Evolutionary conservation across 1,140 invertebrate species (phyloP), one percentile per base, ranked within the genome.

Genomic region (Nomia melanderi): DNA sequence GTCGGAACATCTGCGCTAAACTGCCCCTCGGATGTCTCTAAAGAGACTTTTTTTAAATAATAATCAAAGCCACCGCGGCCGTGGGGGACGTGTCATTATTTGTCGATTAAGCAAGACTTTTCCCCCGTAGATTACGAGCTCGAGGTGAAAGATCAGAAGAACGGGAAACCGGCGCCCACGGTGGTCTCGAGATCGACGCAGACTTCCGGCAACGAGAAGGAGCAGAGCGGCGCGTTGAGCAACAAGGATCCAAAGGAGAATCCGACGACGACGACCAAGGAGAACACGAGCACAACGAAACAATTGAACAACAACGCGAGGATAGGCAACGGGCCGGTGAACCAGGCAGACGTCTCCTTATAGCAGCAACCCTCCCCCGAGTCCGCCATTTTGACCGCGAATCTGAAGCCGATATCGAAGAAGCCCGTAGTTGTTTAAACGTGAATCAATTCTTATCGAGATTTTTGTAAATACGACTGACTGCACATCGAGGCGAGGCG

Each of bases 281-380:
- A 88, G n/a, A 84, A 29, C n/a, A 54, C 71, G 8, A 66, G 77
- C 1, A 75, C 82, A 25, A 60, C 75, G 20, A 86, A 84, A 53
- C 83, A 81, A 23, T 31, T 85, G 1, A 83, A 79, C 29, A 88
- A 83, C 47, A 88, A 84, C 31, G 77, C 79, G 23, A 90, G 82
- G 74, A 88, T 90, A 79, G 84, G 82, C 12, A 91, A 91, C 50
- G 90, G 90, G 56, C 88, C 89, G 2, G 54, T 89, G 41, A 86
- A 70, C 65, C 88, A 90, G 73, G 87, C 79, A n/a, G 87, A 91
- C 23, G 83, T 87, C 8, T 39, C 89, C 2, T 90, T 90, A 87
- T 90, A 90, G 87, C 87, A 86, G 62, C 75, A 79, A 76, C 50
- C 78, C 31, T n/a, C 73, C 2, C 56, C 27, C 17, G 31, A 80